phyloP scores from a whole-genome alignment of 1,140 invertebrate genomes.

The Drosophila sp. region DNA sequence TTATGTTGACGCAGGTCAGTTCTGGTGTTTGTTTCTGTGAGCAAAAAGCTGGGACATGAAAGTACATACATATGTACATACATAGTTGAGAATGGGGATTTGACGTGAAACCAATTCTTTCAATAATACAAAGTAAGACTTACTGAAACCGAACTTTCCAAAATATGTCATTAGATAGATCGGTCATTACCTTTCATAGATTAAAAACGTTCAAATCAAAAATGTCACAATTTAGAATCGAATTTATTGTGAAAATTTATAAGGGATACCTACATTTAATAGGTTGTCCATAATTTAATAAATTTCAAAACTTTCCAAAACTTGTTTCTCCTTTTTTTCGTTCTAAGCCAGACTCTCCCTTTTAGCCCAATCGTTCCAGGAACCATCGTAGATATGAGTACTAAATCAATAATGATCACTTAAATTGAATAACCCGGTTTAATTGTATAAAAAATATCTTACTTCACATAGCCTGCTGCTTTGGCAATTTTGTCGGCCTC shows the following conservation, averaged over 20 bases:
- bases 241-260: not conserved
- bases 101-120: too few species aligned
- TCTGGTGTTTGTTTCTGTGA: not conserved
- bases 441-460: slow-evolving; percentile 17
- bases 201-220: too few species aligned
- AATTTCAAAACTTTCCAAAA: not conserved
- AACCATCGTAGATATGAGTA: slow-evolving; percentile 93
- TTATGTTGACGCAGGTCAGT: slow-evolving; percentile 43
- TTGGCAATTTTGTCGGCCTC: slow-evolving; percentile 84
- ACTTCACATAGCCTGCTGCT: slow-evolving; percentile 84
- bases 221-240: not conserved
- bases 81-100: not conserved
- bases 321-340: not conserved
- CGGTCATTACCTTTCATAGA: too few species aligned
- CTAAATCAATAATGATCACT: slow-evolving; percentile 85
- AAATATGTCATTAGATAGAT: too few species aligned
- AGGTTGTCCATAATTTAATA: not conserved
- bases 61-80: not conserved
- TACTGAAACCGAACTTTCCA: too few species aligned
- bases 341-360: slow-evolving; percentile 56
- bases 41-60: not conserved
- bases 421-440: not conserved
- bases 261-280: not conserved
- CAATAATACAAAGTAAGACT: too few species aligned
- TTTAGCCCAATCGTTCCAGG: slow-evolving; percentile 90